Conservation (phyloP, 2,888 invertebrate species). For the Leptura quadrifasciata region DNA sequence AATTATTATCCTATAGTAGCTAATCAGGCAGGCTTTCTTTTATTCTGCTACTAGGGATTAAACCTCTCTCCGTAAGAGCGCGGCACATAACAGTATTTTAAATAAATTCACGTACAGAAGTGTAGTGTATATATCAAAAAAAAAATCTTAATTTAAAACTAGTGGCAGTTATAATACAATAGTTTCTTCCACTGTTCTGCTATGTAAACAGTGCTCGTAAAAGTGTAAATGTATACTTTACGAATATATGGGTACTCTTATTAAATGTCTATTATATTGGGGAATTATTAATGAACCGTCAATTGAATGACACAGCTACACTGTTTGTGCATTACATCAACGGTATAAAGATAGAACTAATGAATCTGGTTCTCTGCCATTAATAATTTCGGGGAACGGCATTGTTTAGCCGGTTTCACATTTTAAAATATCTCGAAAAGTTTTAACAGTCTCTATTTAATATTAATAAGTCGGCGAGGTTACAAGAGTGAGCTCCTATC, state of each 20-base stretch:
- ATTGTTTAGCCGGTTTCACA: not conserved
- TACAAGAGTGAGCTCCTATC: too few relatives aligned
- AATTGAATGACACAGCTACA: constrained; percentile 41
- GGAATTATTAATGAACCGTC: constrained; percentile 45
- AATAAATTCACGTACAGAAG: too few relatives aligned
- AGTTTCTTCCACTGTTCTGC: not conserved
- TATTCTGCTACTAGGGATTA: too few relatives aligned
- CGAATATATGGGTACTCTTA: not conserved
- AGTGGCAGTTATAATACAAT: not conserved
- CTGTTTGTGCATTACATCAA: constrained; percentile 46
- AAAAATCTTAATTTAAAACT: too few relatives aligned
- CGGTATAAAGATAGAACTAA: constrained; percentile 18
- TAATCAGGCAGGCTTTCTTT: too few relatives aligned
- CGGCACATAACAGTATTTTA: too few relatives aligned
- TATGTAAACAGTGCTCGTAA: not conserved
- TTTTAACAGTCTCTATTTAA: not conserved
- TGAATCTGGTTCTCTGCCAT: constrained; percentile 28
- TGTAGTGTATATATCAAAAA: too few relatives aligned
- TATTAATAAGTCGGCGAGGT: too few relatives aligned
- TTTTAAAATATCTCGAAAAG: not conserved
- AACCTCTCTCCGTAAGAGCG: too few relatives aligned
- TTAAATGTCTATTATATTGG: constrained; percentile 15
- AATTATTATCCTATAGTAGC: too few relatives aligned
- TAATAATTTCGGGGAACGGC: constrained; percentile 25
- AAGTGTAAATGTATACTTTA: not conserved